Conservation (phyloP, 2,888 invertebrate genomes). For the Nomada flava region DNA sequence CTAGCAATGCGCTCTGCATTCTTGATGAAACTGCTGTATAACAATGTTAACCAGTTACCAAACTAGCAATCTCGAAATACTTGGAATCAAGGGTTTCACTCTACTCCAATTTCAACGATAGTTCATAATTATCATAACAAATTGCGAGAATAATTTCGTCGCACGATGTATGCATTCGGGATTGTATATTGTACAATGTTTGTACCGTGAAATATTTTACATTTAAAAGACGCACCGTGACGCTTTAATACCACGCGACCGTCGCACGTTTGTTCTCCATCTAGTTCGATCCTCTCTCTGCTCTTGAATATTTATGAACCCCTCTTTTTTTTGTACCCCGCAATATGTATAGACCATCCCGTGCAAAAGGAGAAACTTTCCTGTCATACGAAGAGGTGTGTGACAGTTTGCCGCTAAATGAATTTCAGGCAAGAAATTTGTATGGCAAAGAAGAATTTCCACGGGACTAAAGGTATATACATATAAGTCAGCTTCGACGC, state of each 20-base stretch:
- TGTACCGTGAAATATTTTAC: slow-evolving; percentile 3
- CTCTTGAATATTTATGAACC: slow-evolving; percentile 41
- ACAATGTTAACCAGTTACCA: not conserved
- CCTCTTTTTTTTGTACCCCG: slow-evolving; percentile 12
- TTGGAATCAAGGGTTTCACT: not conserved
- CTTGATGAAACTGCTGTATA: slow-evolving; percentile 14
- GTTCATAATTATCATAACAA: not conserved
- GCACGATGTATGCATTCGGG: too few species aligned
- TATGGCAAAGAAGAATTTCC: slow-evolving; percentile 13
- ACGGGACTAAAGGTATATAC: not conserved
- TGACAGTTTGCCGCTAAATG: not conserved
- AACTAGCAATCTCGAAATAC: not conserved
- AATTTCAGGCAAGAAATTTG: slow-evolving; percentile 23
- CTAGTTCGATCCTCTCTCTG: slow-evolving; percentile 1
- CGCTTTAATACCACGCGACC: slow-evolving; percentile 7
- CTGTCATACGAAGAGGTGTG: too few species aligned
- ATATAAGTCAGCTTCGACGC: too few species aligned
- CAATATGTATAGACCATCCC: not conserved
- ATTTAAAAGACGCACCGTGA: not conserved
- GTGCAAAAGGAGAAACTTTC: not conserved
- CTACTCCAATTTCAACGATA: not conserved
- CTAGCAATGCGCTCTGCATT: slow-evolving; percentile 35
- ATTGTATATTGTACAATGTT: not conserved
- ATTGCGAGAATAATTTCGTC: not conserved
- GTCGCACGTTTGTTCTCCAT: slow-evolving; percentile 5